These are phyloP conservation scores for Diadophis punctatus DNA, from an alignment of 2,113 vertebrate genomes.

Conservation along the genomic window DNA sequence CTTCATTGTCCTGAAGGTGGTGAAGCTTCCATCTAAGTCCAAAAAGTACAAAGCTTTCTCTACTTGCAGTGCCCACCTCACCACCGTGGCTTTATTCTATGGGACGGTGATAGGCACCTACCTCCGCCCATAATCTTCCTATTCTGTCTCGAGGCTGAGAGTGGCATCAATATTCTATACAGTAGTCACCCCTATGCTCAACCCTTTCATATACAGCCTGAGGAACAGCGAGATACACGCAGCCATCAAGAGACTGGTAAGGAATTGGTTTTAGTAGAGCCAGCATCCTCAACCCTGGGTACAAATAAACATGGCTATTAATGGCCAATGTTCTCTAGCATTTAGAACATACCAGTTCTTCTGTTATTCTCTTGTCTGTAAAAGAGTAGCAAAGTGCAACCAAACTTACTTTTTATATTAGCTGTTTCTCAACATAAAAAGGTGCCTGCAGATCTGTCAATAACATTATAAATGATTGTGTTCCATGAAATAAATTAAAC, in stretches of 20 bases:
- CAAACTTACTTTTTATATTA: neutral
- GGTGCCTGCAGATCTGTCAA: neutral
- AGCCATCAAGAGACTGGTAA: slow-evolving; percentile 14
- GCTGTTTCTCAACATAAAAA: neutral
- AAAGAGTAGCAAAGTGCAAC: neutral
- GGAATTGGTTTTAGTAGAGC: neutral
- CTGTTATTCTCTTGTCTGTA: neutral
- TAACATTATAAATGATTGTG: neutral
- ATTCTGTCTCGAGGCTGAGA: slow-evolving; percentile 27
- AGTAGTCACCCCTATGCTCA: slow-evolving; percentile 34
- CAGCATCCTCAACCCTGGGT: too few species aligned
- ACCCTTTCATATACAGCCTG: slow-evolving; percentile 52
- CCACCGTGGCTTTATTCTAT: slow-evolving; percentile 28
- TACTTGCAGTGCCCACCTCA: slow-evolving; percentile 39
- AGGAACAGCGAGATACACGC: slow-evolving; percentile 44
- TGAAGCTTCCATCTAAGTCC: slow-evolving; percentile 23
- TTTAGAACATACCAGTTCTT: neutral
- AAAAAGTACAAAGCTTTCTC: slow-evolving; percentile 47
- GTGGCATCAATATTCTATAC: slow-evolving; percentile 37
- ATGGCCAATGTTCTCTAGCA: neutral
- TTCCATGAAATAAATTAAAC: neutral
- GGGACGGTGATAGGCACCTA: slow-evolving; percentile 39
- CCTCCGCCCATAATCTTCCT: slow-evolving; percentile 29
- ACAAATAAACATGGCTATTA: neutral
- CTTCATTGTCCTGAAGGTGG: slow-evolving; percentile 28